Evolutionary conservation across 2,888 invertebrate genomes (phyloP).

Genomic region (Schrankia costaestrigalis): DNA sequence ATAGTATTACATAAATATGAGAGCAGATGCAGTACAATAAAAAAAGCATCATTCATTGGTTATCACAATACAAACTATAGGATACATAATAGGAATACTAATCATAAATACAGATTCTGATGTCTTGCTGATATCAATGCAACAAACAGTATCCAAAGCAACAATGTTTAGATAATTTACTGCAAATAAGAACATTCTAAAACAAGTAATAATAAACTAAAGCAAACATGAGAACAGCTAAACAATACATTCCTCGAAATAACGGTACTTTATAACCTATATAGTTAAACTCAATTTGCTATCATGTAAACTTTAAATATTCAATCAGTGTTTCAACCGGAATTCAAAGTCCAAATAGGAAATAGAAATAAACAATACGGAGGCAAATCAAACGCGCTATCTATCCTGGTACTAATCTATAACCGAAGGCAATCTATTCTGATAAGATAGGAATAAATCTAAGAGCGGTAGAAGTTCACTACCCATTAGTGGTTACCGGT

Average conservation of each 20-base stretch:
- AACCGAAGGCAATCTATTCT: constrained; percentile 52
- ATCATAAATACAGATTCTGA: too few relatives aligned
- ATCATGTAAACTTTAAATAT: constrained; percentile 31
- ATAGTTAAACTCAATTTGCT: constrained; percentile 29
- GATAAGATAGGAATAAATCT: constrained; percentile 61
- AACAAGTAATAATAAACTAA: too few relatives aligned
- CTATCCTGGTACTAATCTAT: constrained; percentile 32
- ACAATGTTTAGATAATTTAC: constrained; percentile 17
- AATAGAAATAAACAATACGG: constrained; percentile 23
- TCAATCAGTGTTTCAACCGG: constrained; percentile 27
- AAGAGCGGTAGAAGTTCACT: constrained; percentile 20
- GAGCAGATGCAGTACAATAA: too few relatives aligned
- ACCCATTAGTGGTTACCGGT: constrained; percentile 50
- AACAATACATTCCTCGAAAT: constrained; percentile 18
- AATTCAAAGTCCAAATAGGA: constrained; percentile 27
- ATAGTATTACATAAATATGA: too few relatives aligned
- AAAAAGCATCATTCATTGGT: too few relatives aligned
- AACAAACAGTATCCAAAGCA: too few relatives aligned
- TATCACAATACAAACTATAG: too few relatives aligned
- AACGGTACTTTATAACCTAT: constrained; percentile 27
- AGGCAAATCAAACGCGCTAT: constrained; percentile 26
- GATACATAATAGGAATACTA: too few relatives aligned
- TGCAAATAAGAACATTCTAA: constrained; percentile 30
- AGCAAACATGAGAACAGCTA: too few relatives aligned
- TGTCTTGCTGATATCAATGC: too few relatives aligned